A percentile compares a stretch with the other conserved stretches of the same genome.
Evolutionary conservation across 1,140 invertebrate species (phyloP).

Genomic region (Eueides isabella): DNA sequence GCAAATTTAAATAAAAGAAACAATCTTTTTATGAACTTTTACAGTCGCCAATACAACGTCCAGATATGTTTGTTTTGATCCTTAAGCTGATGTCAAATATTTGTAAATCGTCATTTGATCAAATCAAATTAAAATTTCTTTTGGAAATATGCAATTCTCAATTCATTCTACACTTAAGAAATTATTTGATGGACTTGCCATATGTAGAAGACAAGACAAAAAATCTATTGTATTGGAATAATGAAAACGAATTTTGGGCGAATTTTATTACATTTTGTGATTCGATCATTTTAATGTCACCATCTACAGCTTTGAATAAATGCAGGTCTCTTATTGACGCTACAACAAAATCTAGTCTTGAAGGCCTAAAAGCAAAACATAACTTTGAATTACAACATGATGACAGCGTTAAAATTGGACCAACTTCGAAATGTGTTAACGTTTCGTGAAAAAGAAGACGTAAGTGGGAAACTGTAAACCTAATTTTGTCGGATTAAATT

Average conservation of each 20-base stretch:
- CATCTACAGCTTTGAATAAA: slow-evolving; percentile 61
- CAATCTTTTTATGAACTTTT: slow-evolving; percentile 52
- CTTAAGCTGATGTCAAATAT: slow-evolving; percentile 66
- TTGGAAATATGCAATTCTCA: slow-evolving; percentile 62
- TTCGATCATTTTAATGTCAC: slow-evolving; percentile 63
- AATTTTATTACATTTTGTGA: slow-evolving; percentile 65
- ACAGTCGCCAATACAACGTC: slow-evolving; percentile 47
- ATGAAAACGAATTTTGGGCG: slow-evolving; percentile 68
- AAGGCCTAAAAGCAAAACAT: slow-evolving; percentile 60
- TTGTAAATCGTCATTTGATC: slow-evolving; percentile 61
- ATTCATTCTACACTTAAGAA: slow-evolving; percentile 60
- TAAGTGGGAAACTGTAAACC: slow-evolving; percentile 29
- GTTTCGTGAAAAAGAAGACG: slow-evolving; percentile 53
- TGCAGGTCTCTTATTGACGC: slow-evolving; percentile 66
- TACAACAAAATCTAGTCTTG: slow-evolving; percentile 58
- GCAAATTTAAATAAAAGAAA: slow-evolving; percentile 54
- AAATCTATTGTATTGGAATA: slow-evolving; percentile 72
- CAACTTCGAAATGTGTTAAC: slow-evolving; percentile 57
- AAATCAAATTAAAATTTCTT: slow-evolving; percentile 64
- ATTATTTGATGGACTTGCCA: slow-evolving; percentile 67
- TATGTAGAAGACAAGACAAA: slow-evolving; percentile 48
- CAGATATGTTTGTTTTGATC: slow-evolving; percentile 57
- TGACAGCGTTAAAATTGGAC: slow-evolving; percentile 49
- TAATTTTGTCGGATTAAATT: no score
- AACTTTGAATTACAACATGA: slow-evolving; percentile 59